Base-by-base conservation (phyloP, 2,888 invertebrate genomes). In the Eumerus sabulonum region DNA sequence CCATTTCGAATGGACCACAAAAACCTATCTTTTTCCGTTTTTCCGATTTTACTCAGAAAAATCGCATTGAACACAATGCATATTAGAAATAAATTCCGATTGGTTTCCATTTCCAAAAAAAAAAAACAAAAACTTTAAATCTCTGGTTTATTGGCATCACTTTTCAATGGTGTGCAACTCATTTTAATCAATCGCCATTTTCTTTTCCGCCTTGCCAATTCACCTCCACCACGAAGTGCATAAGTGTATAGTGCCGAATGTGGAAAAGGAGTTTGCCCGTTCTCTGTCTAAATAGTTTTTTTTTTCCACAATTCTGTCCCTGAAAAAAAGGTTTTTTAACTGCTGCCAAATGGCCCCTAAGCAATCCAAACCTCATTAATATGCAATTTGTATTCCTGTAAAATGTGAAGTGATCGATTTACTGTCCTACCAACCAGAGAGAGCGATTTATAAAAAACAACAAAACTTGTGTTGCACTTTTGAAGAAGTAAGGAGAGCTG, bases 241-340 rank as follows among this genome's bases (percentile, higher is more conserved):
- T 59, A 73, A 63, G 62, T 63, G 36, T 48, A 54, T 60, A 63
- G 54, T 50, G 62, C 66, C 42, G 47, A 54, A 77, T 63, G 67
- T 67, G 67, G 62, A 73, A 67, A 73, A 68, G 62, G 63, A 68
- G 67, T 70, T 73, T 77, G 57, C 59, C 51, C 59, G 57, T 76
- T 76, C 63, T 76, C 50, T 76, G 71, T 60, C 59, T 59, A 59
- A 70, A 59, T 64, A 50, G 56, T 76, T 76, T 72, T 76, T 27
- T 27, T 27, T 27, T 27, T 66, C 51, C 48, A 71, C 48, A 27
- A 62, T 38, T 62, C 40, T 54, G 38, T 72, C 56, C 57, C 47
- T 36, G 36, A 53, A 50, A 14, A 72, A 59, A 18, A 72, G 57
- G 17, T n/a, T 14, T 44, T 51, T 44, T 50, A 27, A 27, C 27